phyloP scores from a whole-genome alignment of 1,140 invertebrate genomes.

The Sarcophaga peregrina region DNA sequence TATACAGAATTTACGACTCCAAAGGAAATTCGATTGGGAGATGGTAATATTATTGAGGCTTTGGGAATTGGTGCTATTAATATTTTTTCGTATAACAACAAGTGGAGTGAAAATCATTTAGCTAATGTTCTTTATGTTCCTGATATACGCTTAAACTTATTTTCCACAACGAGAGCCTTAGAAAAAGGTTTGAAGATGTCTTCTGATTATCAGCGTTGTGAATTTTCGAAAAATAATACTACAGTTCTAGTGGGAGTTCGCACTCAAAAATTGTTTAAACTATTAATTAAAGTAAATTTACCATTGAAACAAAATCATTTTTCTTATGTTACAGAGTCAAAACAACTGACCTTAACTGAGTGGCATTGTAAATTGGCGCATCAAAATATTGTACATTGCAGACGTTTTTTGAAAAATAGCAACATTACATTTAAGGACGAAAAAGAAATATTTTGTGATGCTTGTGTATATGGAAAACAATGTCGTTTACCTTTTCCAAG shows the following conservation, averaged over 20 bases:
- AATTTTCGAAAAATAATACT: background rate
- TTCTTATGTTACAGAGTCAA: slow-evolving; percentile 50
- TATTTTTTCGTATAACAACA: no score
- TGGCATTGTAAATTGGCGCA: slow-evolving; percentile 58
- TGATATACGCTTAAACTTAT: no score
- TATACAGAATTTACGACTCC: no score
- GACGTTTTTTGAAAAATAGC: slow-evolving; percentile 56
- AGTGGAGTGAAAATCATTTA: no score
- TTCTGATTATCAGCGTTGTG: background rate
- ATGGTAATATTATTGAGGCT: no score
- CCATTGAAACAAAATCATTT: background rate
- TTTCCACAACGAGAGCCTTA: no score
- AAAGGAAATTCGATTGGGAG: no score
- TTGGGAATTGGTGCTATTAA: no score
- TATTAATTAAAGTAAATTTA: background rate
- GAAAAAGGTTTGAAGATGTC: background rate
- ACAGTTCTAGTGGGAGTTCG: background rate
- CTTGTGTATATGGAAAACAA: slow-evolving; percentile 64
- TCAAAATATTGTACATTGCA: slow-evolving; percentile 64
- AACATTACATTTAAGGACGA: slow-evolving; percentile 42
- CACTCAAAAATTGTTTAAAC: background rate
- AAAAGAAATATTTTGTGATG: slow-evolving; percentile 54
- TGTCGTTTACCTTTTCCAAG: slow-evolving; percentile 55
- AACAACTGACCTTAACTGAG: slow-evolving; percentile 61
- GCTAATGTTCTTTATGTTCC: no score